Conservation (phyloP, 2,797 vertebrate species). For the Lates japonicus region DNA sequence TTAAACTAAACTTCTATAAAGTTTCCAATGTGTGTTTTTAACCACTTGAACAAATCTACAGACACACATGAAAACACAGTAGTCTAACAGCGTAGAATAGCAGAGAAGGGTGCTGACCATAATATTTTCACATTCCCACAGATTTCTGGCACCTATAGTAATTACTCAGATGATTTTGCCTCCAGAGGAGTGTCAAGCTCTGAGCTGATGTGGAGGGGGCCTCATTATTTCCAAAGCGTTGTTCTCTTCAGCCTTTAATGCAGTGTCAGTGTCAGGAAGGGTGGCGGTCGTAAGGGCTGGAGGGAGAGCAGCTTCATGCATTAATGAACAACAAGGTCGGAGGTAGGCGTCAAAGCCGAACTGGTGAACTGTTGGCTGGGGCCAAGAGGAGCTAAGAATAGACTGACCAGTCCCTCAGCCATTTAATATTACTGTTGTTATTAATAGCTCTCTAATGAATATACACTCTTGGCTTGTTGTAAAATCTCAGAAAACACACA, state of each 20-base stretch:
- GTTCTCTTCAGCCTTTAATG: constrained; percentile 70
- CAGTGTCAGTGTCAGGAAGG: constrained; percentile 63
- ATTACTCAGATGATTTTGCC: constrained; percentile 63
- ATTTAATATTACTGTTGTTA: constrained; percentile 44
- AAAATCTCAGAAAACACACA: not conserved
- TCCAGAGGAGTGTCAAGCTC: constrained; percentile 49
- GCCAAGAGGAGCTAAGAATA: constrained; percentile 73
- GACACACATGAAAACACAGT: not conserved
- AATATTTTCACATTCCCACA: constrained; percentile 41
- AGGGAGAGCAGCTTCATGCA: constrained; percentile 78
- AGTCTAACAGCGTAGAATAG: constrained; percentile 6
- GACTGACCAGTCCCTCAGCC: constrained; percentile 41
- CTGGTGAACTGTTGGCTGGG: constrained; percentile 65
- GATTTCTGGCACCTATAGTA: constrained; percentile 48
- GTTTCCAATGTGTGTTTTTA: not conserved
- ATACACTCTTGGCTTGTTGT: not conserved
- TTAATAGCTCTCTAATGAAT: constrained; percentile 29
- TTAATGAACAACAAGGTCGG: constrained; percentile 83
- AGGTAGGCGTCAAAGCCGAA: constrained; percentile 75
- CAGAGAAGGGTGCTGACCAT: constrained; percentile 12
- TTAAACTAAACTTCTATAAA: not conserved
- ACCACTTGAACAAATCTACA: not conserved
- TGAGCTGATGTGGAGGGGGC: constrained; percentile 44
- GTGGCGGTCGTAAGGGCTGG: constrained; percentile 58
- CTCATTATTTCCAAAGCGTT: constrained; percentile 76